Evolutionary conservation across 2,113 vertebrate genomes (phyloP), one percentile per base, ranked within the genome.

Genomic region (Burhinus oedicnemus): DNA sequence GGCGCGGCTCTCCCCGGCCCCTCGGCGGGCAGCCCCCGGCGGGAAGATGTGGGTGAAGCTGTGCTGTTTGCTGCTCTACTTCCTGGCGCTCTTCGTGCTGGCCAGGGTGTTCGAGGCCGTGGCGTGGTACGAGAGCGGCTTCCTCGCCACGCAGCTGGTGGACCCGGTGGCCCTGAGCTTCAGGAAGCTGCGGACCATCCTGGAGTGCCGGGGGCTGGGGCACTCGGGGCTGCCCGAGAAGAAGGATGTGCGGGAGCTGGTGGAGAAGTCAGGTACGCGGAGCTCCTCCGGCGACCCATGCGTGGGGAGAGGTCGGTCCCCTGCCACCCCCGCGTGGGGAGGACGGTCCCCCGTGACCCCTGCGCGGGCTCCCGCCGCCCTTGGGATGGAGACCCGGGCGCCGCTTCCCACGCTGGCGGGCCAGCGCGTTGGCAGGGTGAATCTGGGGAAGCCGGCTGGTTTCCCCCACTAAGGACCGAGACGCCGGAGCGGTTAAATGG

Each of bases 11-110:
- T 69, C 82, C 74, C 6, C 52, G 83, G 83, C 61, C 61, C 75
- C 49, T 23, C 32, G 45, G 85, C 74, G 75, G 60, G 55, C 55
- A 15, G 54, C 51, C 22, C 61, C 30, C 66, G 49, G 34, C 69
- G 91, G 82, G 88, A 99, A 98, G 97, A 99, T 99, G 99, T 99
- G 99, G 99, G 97, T 99, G 89, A 99, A 99, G 97, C 98, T 99
- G 3, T 99, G 99, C 86, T 99, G 99, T 92, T 65, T 99, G 98
- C 98, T 99, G 19, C 97, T 99, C 26, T 99, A 99, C 96, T 99
- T 99, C 95, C 94, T 99, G 93, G 97, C 99, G 86, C 95, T 99
- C 17, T 99, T 99, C 91, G 98, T 99, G 61, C 97, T 99, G 96
- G 99, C 99, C 47, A 96, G 99, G 74, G 98, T 99, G 82, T 99